Evolutionary conservation across 2,113 vertebrate genomes (phyloP), one percentile per base, ranked within the genome.

Genomic region (Cochlearius cochlearius): DNA sequence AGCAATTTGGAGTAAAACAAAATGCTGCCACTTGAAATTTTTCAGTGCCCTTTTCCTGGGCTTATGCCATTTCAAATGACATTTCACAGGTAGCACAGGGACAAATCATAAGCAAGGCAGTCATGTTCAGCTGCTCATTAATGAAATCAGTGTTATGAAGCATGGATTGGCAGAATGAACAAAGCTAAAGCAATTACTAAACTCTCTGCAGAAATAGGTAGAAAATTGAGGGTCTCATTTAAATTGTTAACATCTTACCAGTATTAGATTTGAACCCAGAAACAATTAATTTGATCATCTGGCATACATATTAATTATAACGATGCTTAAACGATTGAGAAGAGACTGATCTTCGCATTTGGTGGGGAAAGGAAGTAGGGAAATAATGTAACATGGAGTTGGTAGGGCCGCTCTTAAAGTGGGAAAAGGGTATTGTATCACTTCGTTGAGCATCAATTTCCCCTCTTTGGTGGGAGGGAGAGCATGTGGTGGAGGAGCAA

Each of bases 221-320:
- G 95, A 91, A 79, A 76, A 88, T 91, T 86, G 84, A 91, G 60
- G 78, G 83, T 96, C 95, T 98, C 90, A 96, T 94, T 97, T 96
- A 97, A 97, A 97, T 69, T 87, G 85, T 97, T 96, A 97, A 83
- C 81, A 88, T 95, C 74, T 97, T 91, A 92, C 72, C 85, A 90
- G 91, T 88, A 88, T 75, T 96, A 79, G 86, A 93, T 92, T 80
- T 93, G 73, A 94, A 86, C 94, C n/a, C 41, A 87, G 95, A 96
- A 98, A 96, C 90, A 97, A 97, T 97, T 97, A 96, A 97, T 94
- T 90, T 87, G 82, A 91, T 91, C 43, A 60, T 76, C 88, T 88
- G 79, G 96, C 85, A 77, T 93, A 50, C n/a, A 66, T 94, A 90
- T 95, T 97, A 94, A 96, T 97, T 80, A 82, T 86, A 94, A 92